Evolutionary conservation across 92 coral and sea anemone species (phyloP), one percentile per base, ranked within the genome.

Genomic region (Desmophyllum pertusum): DNA sequence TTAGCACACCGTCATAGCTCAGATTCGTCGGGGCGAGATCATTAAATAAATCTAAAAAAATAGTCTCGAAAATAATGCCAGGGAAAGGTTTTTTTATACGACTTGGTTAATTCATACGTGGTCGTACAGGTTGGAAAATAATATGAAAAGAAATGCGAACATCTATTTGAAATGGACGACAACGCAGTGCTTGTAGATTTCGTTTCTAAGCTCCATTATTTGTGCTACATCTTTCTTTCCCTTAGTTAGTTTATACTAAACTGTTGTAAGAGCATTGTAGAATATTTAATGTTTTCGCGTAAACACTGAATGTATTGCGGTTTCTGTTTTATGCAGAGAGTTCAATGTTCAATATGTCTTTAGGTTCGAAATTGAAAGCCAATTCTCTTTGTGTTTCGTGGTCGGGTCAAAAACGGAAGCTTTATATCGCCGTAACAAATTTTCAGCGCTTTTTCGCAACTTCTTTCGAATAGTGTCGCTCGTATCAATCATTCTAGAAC

Each of bases 291-390:
- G 66, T 38, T 37, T 29, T 75, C 25, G 41, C 57, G 42, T 48
- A 10, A 18, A 8, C 5, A 6, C 38, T 67, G 67, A 25, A 5
- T 43, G 13, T 11, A 15, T 8, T 68, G 14, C 17, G 50, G 10
- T 36, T 67, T 59, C 15, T 10, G 42, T 10, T 2, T 64, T 21
- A 14, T 52, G 42, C 61, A 0, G 11, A 52, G 3, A 51, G 53
- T 15, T 6, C 73, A 45, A 40, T 15, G 69, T n/a, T n/a, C n/a
- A n/a, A n/a, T n/a, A n/a, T n/a, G n/a, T n/a, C n/a, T n/a, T n/a
- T n/a, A n/a, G n/a, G n/a, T 82, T 82, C 70, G 79, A 82, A 82
- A 82, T 71, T 82, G 79, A 71, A 71, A 82, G 48, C 78, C 25
- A 33, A 15, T 35, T 19, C 77, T 70, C 53, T 70, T 79, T 82